Evolutionary conservation across 2,888 invertebrate genomes (phyloP), one percentile per base, ranked within the genome.

Genomic region (Formica aserva): DNA sequence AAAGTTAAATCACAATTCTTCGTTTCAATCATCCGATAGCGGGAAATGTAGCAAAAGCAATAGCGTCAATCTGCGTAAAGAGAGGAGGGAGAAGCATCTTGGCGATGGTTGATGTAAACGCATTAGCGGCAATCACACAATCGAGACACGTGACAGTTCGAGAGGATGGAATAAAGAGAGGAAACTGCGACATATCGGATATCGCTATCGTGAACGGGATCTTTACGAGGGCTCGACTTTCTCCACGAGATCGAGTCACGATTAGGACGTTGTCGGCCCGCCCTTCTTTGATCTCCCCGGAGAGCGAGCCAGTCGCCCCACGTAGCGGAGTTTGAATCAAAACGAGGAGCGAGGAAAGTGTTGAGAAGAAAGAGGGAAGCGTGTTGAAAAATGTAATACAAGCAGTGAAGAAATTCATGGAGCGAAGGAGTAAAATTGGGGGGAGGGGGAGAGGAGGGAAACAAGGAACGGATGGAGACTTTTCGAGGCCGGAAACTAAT

Each of bases 191-290:
- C 52, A 55, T 78, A 69, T 84, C 84, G 66, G 13, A 67, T 75
- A 82, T 62, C 63, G 57, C 62, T 55, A 75, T 60, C 69, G 22
- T 26, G 69, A 76, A 71, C 67, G 69, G 35, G 41, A 32, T 69
- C 67, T 67, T 71, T 72, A 72, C 55, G 57, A 71, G 72, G 26
- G 72, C 26, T 52, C 32, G 62, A 84, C 48, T 84, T 84, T 71
- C 82, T 82, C 57, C 41, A 57, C 55, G 78, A 77, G 84, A 84
- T 85, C 81, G 71, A 76, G 75, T 41, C 67, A 62, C 76, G 84
- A 85, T 85, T 84, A 84, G 84, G 82, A 84, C 26, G 32, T 76
- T 77, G 78, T 83, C 65, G 83, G 41, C 41, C 35, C 69, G 52
- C 67, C 52, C 74, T 74, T 67, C 67, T 57, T 67, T 60, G 75